A percentile compares a stretch with the other conserved stretches of the same genome.
phyloP scores from a whole-genome alignment of 2,888 invertebrate species.

The Nomada flava region DNA sequence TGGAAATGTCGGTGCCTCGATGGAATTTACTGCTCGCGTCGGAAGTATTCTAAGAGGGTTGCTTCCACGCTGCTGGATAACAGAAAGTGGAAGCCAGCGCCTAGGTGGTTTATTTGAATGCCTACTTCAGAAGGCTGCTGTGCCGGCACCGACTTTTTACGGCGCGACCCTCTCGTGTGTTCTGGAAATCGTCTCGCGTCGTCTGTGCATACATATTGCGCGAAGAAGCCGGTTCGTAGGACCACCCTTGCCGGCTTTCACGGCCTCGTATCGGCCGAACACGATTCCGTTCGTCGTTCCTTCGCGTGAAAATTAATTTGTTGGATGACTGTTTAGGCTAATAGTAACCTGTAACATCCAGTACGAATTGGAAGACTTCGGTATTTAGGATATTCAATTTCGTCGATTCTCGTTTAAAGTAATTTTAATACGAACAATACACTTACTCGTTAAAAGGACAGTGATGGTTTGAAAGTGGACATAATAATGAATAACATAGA shows the following conservation, averaged over 20 bases:
- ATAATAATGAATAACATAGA: no score
- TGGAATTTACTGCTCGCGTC: slow-evolving; percentile 79
- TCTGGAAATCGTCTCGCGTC: slow-evolving; percentile 52
- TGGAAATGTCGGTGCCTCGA: slow-evolving; percentile 71
- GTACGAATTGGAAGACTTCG: no score
- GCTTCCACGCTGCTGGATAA: slow-evolving; percentile 79
- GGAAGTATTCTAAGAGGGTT: slow-evolving; percentile 81
- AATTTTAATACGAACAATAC: no score
- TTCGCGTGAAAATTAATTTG: background rate
- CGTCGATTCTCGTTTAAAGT: no score
- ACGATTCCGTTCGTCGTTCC: background rate
- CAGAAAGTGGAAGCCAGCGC: slow-evolving; percentile 76
- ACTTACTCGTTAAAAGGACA: no score
- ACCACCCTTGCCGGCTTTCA: background rate
- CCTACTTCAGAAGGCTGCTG: slow-evolving; percentile 75
- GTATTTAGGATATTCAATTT: no score
- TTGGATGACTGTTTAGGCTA: background rate
- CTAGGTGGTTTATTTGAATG: slow-evolving; percentile 81
- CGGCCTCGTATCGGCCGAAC: background rate
- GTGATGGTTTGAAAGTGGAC: no score
- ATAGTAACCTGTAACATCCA: no score
- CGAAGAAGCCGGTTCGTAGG: slow-evolving; percentile 24
- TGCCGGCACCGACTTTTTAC: slow-evolving; percentile 60
- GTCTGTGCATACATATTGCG: slow-evolving; percentile 42
- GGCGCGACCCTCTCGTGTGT: slow-evolving; percentile 50